phyloP scores from a whole-genome alignment of 2,888 invertebrate genomes.

The Phengaris alcon region DNA sequence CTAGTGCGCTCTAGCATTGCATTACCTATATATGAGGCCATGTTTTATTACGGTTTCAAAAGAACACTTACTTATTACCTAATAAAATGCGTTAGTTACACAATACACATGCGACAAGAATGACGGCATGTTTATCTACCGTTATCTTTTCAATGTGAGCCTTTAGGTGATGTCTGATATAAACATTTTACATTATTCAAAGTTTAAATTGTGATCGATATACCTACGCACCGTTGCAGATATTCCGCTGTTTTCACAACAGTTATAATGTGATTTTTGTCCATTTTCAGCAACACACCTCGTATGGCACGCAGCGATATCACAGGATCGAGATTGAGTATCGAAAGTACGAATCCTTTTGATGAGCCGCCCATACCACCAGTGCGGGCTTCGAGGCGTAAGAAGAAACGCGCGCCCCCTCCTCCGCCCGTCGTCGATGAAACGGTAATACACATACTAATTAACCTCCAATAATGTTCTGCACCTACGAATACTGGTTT shows the following conservation, averaged over 20 bases:
- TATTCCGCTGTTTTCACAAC: too few species aligned
- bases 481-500: too few species aligned
- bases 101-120: background rate
- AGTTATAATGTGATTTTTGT: too few species aligned
- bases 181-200: background rate
- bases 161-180: background rate
- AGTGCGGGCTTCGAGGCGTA: constrained; percentile 76
- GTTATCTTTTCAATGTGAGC: constrained; percentile 3
- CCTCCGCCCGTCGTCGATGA: constrained; percentile 67
- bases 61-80: too few species aligned
- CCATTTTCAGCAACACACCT: constrained; percentile 56
- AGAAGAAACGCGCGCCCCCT: constrained; percentile 82
- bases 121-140: background rate
- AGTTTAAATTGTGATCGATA: too few species aligned
- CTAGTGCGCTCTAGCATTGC: too few species aligned
- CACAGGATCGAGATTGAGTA: constrained; percentile 78
- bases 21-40: too few species aligned
- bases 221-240: too few species aligned
- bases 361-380: constrained; percentile 72
- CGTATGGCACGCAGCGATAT: constrained; percentile 71
- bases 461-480: too few species aligned
- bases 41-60: too few species aligned
- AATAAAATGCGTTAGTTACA: too few species aligned
- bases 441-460: constrained; percentile 45
- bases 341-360: constrained; percentile 81